Base-by-base conservation (phyloP, 2,797 vertebrate species). In the Hippopotamyrus pictus region DNA sequence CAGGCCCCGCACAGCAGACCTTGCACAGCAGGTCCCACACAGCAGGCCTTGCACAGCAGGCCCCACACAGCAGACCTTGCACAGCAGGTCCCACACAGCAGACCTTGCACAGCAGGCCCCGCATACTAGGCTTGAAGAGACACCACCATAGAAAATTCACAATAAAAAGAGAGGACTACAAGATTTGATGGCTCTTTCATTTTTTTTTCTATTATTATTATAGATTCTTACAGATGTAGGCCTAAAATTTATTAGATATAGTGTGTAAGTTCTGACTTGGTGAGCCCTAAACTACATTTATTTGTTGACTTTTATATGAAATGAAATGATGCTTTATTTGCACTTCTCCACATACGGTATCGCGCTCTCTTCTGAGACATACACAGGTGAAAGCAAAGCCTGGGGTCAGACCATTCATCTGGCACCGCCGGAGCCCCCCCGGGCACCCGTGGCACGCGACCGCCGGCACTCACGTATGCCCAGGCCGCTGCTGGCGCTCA, bases 401-500 rank as follows among this genome's bases (percentile, higher is more conserved):
- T 29, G 11, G 25, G 25, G 25, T 14, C 25, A 69, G 29, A 5
- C 65, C 11, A 37, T 73, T 73, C 6, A 73, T 37, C 29, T 7
- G 1, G 29, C 65, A 17, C 3, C 65, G 12, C 22, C 0, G 22
- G 22, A 29, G 22, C 65, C 12, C 65, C 14, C 12, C 65, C 5
- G 2, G 0, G 29, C 12, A 6, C 2, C 65, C 65, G 5, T 29
- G 12, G 29, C 12, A 5, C 5, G 1, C 6, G 41, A 6, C 33
- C 19, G 7, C 37, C 2, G 8, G 9, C 89, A 97, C 98, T 98
- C 95, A 99, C 98, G 96, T 94, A 98, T 97, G 90, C 97, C 97
- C 88, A 99, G 94, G 6, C 98, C 97, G 0, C 98, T 99, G 96
- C 98, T 99, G 12, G 98, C 98, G 0, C 98, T 99, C 98, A 99